These are phyloP conservation scores for Drosophila insularis DNA, from an alignment of 1,140 invertebrate genomes.

Conservation along the genomic window DNA sequence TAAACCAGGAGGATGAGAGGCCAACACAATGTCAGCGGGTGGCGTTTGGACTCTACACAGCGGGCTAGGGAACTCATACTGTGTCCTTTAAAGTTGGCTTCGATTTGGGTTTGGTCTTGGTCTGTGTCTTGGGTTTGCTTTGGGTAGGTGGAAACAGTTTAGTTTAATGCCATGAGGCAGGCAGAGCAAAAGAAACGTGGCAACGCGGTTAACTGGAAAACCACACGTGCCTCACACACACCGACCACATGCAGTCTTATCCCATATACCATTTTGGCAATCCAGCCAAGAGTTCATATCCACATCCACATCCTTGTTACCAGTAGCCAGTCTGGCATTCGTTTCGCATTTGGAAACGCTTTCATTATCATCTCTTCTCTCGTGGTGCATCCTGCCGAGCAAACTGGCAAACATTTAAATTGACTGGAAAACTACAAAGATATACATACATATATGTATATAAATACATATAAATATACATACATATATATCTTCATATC, in stretches of 20 bases:
- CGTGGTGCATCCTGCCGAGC: constrained; percentile 56
- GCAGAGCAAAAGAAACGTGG: constrained; percentile 32
- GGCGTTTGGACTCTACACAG: constrained; percentile 62
- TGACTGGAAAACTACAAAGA: constrained; percentile 21
- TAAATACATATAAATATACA: constrained; percentile 66
- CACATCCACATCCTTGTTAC: constrained; percentile 44
- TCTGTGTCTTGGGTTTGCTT: constrained; percentile 46
- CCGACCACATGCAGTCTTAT: constrained; percentile 67
- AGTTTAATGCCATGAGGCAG: constrained; percentile 71
- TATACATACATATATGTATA: constrained; percentile 69
- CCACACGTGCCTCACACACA: constrained; percentile 76
- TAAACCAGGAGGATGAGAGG: constrained; percentile 56
- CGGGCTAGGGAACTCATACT: constrained; percentile 59
- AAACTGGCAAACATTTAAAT: constrained; percentile 12
- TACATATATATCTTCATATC: constrained; percentile 72
- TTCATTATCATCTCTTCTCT: constrained; percentile 59
- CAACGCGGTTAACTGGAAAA: constrained; percentile 75
- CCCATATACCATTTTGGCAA: constrained; percentile 13
- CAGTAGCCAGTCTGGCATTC: constrained; percentile 76
- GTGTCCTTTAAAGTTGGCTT: constrained; percentile 40
- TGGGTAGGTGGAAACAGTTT: constrained; percentile 76
- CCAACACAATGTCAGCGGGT: constrained; percentile 67
- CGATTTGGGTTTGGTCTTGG: not conserved
- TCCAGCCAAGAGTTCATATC: constrained; percentile 30
- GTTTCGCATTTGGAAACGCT: constrained; percentile 82